Percentiles rank a stretch among this genome's conserved stretches.
Evolutionary conservation across 2,797 vertebrate species (phyloP).

Genomic region (Coregonus sp.): DNA sequence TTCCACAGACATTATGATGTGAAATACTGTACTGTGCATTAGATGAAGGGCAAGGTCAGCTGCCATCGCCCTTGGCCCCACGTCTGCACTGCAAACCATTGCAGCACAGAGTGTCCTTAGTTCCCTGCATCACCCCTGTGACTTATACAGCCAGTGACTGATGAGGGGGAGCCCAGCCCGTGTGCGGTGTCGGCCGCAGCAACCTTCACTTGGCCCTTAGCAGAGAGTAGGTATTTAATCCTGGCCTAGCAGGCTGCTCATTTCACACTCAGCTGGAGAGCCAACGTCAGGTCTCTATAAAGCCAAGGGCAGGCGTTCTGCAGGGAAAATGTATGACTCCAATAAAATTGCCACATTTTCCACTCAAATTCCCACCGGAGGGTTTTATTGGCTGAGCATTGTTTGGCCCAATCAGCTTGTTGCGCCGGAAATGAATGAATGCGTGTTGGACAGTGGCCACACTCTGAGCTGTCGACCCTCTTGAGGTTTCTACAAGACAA

Average conservation of each 20-base stretch:
- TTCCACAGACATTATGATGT: background rate
- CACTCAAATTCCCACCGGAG: constrained; percentile 50
- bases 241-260: constrained; percentile 53
- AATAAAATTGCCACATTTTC: constrained; percentile 71
- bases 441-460: background rate
- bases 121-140: background rate
- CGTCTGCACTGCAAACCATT: background rate
- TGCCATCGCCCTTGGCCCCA: background rate
- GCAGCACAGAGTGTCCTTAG: background rate
- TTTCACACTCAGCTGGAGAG: constrained; percentile 63
- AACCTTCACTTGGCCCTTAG: background rate
- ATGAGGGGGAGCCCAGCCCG: background rate
- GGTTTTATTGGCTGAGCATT: constrained; percentile 56
- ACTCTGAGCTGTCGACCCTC: background rate
- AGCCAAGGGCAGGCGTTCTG: constrained; percentile 50
- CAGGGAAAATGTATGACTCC: constrained; percentile 75
- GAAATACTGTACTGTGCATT: background rate
- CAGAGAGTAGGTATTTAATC: constrained; percentile 62
- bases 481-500: background rate
- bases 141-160: background rate
- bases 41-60: background rate
- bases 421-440: constrained; percentile 43
- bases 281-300: constrained; percentile 42
- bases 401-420: constrained; percentile 62
- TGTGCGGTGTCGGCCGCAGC: background rate